These are phyloP conservation scores for Orgyia antiqua DNA, from an alignment of 2,888 invertebrate species.

Conservation along the genomic window DNA sequence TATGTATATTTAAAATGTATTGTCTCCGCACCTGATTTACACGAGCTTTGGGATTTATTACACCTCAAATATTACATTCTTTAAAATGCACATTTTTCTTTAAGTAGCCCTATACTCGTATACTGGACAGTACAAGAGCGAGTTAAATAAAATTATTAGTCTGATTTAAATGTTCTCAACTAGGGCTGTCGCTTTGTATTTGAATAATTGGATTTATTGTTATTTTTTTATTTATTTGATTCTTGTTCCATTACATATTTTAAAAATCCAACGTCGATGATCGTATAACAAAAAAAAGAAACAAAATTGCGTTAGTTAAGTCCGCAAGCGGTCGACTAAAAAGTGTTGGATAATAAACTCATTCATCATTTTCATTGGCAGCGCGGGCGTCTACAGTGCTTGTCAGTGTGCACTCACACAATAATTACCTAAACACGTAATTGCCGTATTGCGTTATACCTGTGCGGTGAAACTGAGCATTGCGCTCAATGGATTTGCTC, in stretches of 20 bases:
- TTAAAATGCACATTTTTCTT: constrained; percentile 22
- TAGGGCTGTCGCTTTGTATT: too few species aligned
- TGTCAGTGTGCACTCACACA: constrained; percentile 21
- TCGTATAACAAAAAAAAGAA: background rate
- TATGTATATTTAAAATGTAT: constrained; percentile 14
- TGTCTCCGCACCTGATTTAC: constrained; percentile 9
- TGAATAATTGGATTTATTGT: too few species aligned
- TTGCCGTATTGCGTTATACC: constrained; percentile 48
- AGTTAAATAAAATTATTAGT: too few species aligned
- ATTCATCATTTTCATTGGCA: constrained; percentile 52
- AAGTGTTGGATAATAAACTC: constrained; percentile 47
- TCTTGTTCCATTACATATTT: too few species aligned
- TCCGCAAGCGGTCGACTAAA: constrained; percentile 23
- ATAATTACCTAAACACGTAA: constrained; percentile 45
- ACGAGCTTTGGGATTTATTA: constrained; percentile 11
- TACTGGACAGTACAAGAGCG: too few species aligned
- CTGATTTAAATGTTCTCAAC: too few species aligned
- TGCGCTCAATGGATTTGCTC: constrained; percentile 51
- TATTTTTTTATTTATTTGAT: too few species aligned
- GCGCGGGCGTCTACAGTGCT: constrained; percentile 20
- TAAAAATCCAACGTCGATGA: too few species aligned
- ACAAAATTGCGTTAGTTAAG: background rate
- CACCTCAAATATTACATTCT: constrained; percentile 52
- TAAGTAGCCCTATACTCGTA: too few species aligned
- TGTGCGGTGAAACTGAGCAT: constrained; percentile 33